Evolutionary conservation across 2,888 invertebrate genomes (phyloP), one percentile per base, ranked within the genome.

Genomic region (Allacma fusca): DNA sequence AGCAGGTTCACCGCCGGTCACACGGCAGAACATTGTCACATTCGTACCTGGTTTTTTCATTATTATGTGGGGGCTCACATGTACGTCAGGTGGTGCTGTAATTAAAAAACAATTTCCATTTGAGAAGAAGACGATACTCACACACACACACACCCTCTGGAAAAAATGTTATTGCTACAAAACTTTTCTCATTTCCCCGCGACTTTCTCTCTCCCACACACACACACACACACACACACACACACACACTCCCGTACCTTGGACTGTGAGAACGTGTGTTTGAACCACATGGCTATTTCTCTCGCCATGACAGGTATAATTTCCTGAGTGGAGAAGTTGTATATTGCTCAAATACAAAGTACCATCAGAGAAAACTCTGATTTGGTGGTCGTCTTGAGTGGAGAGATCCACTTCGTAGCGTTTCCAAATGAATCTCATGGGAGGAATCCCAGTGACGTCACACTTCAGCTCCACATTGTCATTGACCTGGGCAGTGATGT

Each of bases 251-350:
- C 64, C 88, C 92, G 90, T 87, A 93, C 92, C 91, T 86, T 92
- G 91, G 44, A 93, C 92, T 43, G 90, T 91, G 57, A 93, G 89
- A 57, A 92, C 89, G 86, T 93, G 93, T 9, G 92, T 91, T 86
- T 93, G 93, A 68, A 91, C 90, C 69, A 92, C 91, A 83, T 91
- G 91, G 79, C 91, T 90, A 86, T 92, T 92, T 79, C 91, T 88
- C 82, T 91, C 89, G 24, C 92, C 92, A 85, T 92, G 91, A 85
- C 93, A 93, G 1, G 92, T 91, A 87, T 92, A 93, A 88, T 93
- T 93, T 26, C 93, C 93, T 68, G 92, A 91, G 86, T 93, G 92
- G 79, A 92, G 89, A 69, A 93, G 88, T 84, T 92, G 92, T 79
- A 92, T 91, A 83, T 91, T 89, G 67, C 91, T 91, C 81, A 93